Base-by-base conservation (phyloP, 1,140 invertebrate genomes). In the Sycophaga agraensis region DNA sequence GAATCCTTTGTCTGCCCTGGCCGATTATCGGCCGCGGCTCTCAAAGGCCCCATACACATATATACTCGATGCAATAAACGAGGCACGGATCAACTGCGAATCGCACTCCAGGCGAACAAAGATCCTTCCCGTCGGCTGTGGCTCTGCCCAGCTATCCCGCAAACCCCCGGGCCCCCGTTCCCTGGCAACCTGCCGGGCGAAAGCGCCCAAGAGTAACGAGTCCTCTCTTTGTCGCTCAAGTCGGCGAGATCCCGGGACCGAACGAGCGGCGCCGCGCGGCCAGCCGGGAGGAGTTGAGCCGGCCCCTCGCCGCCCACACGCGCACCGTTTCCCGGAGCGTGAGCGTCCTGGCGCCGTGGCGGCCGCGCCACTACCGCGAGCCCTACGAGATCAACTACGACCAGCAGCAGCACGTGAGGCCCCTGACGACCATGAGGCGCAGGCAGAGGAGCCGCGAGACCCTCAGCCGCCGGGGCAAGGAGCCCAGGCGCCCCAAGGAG, bases 291-390 rank as follows among this genome's bases (percentile, higher is more conserved):
- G 90, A 91, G 74, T 81, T 91, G 5, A 82, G 73, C 70, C 78
- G 78, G 66, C 82, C 82, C 1, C 66, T 87, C 17, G 82, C 85
- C 61, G 84, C 86, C 3, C 89, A 91, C 70, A 87, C 88, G 17
- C 84, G 86, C 59, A 91, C 87, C 16, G 85, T 92, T n/a, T 90
- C 90, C 1, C 85, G 91, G 37, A 92, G 90, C 28, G 90, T 93
- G 62, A 92, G 90, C 4, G 87, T 93, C 40, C 82, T 92, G 61
- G 89, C 91, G 1, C 91, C 91, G 1, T 93, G 91, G 91, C 87
- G 87, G 57, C 91, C 91, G 1, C 84, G 87, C 40, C 85, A 89
- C 68, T 85, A 87, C 67, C 83, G 84, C 64, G 89, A 91, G 68
- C 84, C 84, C 48, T 87, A 88, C 73, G 89, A 92, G 76, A 89